Evolutionary conservation across 2,113 vertebrate genomes (phyloP).

Genomic region (Cheilinus undulatus): DNA sequence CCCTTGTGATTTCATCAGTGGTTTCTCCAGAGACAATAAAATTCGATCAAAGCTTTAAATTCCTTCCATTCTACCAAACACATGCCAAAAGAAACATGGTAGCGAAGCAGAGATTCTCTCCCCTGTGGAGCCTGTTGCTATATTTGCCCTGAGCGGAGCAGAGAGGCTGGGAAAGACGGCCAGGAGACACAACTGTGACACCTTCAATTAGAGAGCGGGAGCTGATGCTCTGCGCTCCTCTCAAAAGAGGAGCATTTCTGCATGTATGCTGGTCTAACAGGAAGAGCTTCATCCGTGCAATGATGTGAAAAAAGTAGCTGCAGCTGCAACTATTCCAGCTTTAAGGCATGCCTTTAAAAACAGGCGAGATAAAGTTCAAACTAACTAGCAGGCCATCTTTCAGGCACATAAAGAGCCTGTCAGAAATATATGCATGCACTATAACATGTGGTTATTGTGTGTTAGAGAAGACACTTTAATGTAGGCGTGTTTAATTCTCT

Average conservation of each 20-base stretch:
- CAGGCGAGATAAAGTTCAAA: background rate
- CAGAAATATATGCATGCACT: constrained; percentile 10
- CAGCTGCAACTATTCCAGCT: background rate
- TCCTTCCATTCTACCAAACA: constrained; percentile 38
- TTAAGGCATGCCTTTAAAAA: background rate
- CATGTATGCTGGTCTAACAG: background rate
- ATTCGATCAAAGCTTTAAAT: constrained; percentile 54
- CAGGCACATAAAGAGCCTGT: background rate
- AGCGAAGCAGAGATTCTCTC: constrained; percentile 42
- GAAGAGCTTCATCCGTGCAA: background rate
- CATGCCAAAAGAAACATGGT: constrained; percentile 62
- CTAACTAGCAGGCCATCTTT: background rate
- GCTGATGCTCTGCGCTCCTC: constrained; percentile 16
- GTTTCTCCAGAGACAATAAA: constrained; percentile 28
- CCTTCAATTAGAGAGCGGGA: constrained; percentile 58
- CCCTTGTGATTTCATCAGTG: constrained; percentile 28
- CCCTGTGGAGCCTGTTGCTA: constrained; percentile 71
- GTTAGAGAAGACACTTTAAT: background rate
- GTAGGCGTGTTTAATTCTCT: background rate
- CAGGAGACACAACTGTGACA: constrained; percentile 53
- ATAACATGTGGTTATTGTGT: background rate
- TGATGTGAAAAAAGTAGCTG: constrained; percentile 10
- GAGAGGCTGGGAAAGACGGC: constrained; percentile 70
- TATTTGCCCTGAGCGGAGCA: constrained; percentile 58
- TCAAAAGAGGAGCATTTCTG: background rate